Evolutionary conservation across 1,140 invertebrate species (phyloP).

Genomic region (Brachionus calyciflorus): DNA sequence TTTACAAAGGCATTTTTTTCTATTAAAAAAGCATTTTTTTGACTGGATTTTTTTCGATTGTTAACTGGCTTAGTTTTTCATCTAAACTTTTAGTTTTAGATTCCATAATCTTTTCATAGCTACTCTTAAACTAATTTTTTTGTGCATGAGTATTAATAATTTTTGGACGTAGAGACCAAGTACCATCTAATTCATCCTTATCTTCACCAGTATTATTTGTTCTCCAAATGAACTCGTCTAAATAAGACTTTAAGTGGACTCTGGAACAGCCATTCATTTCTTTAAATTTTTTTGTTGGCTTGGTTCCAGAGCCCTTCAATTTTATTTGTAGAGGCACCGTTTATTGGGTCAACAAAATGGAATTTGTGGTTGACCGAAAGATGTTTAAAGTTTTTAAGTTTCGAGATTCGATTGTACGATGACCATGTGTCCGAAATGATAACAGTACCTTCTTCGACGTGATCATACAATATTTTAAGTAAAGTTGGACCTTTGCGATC

Average conservation of each 20-base stretch:
- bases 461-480: slow-evolving; percentile 13
- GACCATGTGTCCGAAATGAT: not conserved
- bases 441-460: not conserved
- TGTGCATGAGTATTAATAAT: not conserved
- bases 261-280: slow-evolving; percentile 5
- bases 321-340: slow-evolving; percentile 15
- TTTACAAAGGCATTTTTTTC: not conserved
- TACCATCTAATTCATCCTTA: not conserved
- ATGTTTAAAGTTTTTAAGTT: not conserved
- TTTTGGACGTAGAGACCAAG: not conserved
- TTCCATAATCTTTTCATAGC: not conserved
- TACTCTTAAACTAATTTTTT: not conserved
- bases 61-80: not conserved
- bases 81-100: not conserved
- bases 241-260: not conserved
- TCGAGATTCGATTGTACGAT: not conserved
- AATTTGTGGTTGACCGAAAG: not conserved
- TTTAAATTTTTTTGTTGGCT: slow-evolving; percentile 3
- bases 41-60: not conserved
- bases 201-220: not conserved
- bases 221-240: not conserved
- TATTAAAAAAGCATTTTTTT: not conserved
- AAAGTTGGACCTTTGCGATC: not conserved
- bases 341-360: slow-evolving; percentile 8
- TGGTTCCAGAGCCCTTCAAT: slow-evolving; percentile 2